Conservation (phyloP, 2,888 invertebrate genomes). For the Amblyjoppa proteus region DNA sequence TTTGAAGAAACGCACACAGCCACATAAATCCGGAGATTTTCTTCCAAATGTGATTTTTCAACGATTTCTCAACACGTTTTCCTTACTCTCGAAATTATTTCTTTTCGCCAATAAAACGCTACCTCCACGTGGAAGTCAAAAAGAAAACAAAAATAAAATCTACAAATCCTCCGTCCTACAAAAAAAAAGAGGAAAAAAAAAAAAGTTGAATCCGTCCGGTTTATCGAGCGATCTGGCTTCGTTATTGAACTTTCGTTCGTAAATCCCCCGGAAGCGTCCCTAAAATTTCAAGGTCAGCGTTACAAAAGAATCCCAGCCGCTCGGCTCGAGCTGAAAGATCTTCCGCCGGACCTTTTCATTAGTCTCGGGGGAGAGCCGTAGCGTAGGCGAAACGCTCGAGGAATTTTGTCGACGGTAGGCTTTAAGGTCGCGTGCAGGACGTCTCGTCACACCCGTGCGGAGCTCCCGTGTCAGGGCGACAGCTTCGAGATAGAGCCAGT, state of each 20-base stretch:
- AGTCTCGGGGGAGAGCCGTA: neutral
- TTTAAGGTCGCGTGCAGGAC: conserved; percentile 59
- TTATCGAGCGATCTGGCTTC: neutral
- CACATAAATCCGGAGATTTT: neutral
- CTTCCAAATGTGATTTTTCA: neutral
- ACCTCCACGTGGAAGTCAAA: too few relatives aligned
- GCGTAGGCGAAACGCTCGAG: conserved; percentile 22
- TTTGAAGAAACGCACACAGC: too few relatives aligned
- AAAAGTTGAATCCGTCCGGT: neutral
- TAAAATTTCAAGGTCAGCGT: neutral
- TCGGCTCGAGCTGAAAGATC: neutral
- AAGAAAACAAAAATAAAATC: too few relatives aligned
- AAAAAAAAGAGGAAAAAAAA: neutral
- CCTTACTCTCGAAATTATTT: too few relatives aligned
- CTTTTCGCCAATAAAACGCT: too few relatives aligned
- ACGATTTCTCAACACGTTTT: neutral
- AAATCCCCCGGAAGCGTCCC: neutral
- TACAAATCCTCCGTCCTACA: too few relatives aligned
- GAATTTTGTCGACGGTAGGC: conserved; percentile 38
- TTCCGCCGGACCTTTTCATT: conserved; percentile 6
- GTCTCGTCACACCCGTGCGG: conserved; percentile 10
- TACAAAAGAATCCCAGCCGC: neutral
- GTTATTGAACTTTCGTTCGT: neutral
- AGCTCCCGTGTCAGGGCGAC: conserved; percentile 44
- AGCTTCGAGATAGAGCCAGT: conserved; percentile 12